phyloP scores from a whole-genome alignment of 2,797 vertebrate genomes.

The Galago senegalensis region DNA sequence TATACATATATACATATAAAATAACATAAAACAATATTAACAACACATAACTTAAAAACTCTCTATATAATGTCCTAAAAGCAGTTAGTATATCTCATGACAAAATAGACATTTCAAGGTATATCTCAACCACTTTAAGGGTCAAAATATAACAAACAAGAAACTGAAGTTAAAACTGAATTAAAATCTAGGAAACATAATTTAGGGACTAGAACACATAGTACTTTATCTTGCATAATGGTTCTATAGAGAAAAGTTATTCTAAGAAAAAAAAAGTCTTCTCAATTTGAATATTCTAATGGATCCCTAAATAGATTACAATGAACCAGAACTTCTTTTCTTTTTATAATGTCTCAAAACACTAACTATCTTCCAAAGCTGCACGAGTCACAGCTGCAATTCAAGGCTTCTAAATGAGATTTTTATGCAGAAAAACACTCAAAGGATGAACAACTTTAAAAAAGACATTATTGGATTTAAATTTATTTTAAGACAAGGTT shows the following conservation, averaged over 20 bases:
- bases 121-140: neutral
- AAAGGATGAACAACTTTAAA: slow-evolving; percentile 61
- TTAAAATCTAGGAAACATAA: neutral
- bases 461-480: slow-evolving; percentile 72
- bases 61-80: neutral
- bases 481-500: slow-evolving; percentile 79
- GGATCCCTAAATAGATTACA: neutral
- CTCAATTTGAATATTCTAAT: neutral
- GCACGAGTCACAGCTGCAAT: neutral
- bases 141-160: neutral
- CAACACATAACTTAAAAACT: neutral
- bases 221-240: neutral
- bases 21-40: neutral
- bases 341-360: neutral
- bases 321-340: slow-evolving; percentile 23
- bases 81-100: neutral
- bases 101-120: neutral
- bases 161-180: neutral
- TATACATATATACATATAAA: neutral
- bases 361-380: slow-evolving; percentile 19
- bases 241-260: neutral
- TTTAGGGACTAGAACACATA: neutral
- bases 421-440: slow-evolving; percentile 57
- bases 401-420: slow-evolving; percentile 10
- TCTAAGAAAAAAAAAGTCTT: neutral